Conservation (phyloP, 2,797 vertebrate genomes). For the Pampus argenteus region DNA sequence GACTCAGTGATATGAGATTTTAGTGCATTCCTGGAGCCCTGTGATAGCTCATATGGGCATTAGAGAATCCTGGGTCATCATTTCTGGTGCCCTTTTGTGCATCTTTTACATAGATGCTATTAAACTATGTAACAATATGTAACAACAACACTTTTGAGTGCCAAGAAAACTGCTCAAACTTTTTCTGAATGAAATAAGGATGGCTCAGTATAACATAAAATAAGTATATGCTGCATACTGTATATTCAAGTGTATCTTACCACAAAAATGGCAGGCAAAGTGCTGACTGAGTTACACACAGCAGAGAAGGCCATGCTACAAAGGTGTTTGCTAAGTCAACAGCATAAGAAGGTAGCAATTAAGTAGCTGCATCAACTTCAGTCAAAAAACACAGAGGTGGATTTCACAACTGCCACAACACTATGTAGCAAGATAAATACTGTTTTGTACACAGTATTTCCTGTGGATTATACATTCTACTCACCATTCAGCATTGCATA, state of each 20-base stretch:
- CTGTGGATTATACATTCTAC: slow-evolving; percentile 34
- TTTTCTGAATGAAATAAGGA: slow-evolving; percentile 10
- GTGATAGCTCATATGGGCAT: slow-evolving; percentile 67
- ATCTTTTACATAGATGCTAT: slow-evolving; percentile 41
- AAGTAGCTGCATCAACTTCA: slow-evolving; percentile 48
- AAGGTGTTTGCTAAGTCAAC: slow-evolving; percentile 56
- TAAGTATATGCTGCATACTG: background rate
- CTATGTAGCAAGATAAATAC: slow-evolving; percentile 41
- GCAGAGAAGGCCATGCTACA: slow-evolving; percentile 42
- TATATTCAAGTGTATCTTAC: background rate
- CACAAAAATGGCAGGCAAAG: background rate
- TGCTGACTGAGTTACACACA: slow-evolving; percentile 34
- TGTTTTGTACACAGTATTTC: slow-evolving; percentile 50
- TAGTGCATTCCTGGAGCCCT: slow-evolving; percentile 71
- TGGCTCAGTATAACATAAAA: background rate
- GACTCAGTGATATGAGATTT: slow-evolving; percentile 78
- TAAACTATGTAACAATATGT: slow-evolving; percentile 28
- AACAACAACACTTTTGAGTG: slow-evolving; percentile 34
- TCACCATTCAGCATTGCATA: slow-evolving; percentile 53
- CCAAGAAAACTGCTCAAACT: slow-evolving; percentile 39
- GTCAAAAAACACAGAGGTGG: slow-evolving; percentile 25
- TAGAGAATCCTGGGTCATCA: slow-evolving; percentile 61
- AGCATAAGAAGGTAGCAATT: slow-evolving; percentile 49
- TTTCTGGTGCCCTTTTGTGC: slow-evolving; percentile 55
- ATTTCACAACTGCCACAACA: slow-evolving; percentile 30